A percentile compares a stretch with the other conserved stretches of the same genome.
These are phyloP conservation scores for Whitmania pigra DNA, from an alignment of 1,140 invertebrate species.

Conservation along the genomic window DNA sequence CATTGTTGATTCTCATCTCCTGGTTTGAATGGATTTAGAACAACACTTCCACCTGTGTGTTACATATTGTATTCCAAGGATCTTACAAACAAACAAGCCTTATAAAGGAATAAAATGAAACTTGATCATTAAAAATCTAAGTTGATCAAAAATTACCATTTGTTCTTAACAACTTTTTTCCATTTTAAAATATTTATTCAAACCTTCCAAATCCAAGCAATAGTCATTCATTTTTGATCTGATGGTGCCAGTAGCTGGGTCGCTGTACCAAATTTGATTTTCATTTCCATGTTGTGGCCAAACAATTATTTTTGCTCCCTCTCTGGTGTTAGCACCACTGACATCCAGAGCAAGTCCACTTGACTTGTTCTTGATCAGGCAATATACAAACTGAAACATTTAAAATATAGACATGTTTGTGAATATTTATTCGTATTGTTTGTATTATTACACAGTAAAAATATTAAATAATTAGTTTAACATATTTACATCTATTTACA, in stretches of 20 bases:
- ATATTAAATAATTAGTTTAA: no score
- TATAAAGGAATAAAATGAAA: not conserved
- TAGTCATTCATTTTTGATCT: constrained; percentile 17
- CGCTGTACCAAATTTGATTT: constrained; percentile 24
- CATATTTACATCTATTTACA: no score
- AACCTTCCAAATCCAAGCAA: constrained; percentile 21
- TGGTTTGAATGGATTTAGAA: constrained; percentile 7
- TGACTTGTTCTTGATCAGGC: constrained; percentile 11
- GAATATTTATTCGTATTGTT: no score
- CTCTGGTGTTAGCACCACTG: no score
- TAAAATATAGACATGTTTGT: no score
- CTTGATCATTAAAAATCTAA: not conserved
- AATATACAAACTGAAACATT: constrained; percentile 5
- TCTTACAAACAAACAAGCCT: not conserved
- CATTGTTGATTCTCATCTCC: constrained; percentile 16
- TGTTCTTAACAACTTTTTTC: not conserved
- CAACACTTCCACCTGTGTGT: not conserved
- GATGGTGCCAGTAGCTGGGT: constrained; percentile 22
- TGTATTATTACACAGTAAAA: no score
- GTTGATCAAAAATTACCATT: not conserved
- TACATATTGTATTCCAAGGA: not conserved
- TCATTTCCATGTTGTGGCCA: not conserved
- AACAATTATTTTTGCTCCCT: constrained; percentile 10
- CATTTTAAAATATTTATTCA: not conserved
- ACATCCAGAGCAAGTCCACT: constrained; percentile 14